Base-by-base conservation (phyloP, 2,797 vertebrate species). In the Hippopotamyrus pictus region DNA sequence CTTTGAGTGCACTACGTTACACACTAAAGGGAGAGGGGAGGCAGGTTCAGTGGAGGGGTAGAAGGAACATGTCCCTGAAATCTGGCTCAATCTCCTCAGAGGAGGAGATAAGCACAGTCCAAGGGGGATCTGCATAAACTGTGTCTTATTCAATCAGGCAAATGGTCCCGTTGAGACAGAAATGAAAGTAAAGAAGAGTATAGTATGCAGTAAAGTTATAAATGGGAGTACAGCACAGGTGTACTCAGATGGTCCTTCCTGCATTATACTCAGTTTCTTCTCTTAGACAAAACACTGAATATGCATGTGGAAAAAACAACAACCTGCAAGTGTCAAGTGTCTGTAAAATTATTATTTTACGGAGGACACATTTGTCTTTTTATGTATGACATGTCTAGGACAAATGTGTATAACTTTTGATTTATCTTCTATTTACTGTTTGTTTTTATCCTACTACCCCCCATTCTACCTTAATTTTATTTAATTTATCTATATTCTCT, bases 211-310 rank as follows among this genome's bases (percentile, higher is more conserved):
- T 65, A 62, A 37, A 14, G 12, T 33, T 12, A 41, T 19, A 19
- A 17, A 29, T 41, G 33, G 33, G 14, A 76, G 33, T 6, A 7
- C 5, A 19, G 29, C 29, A 41, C 69, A 76, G 5, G 14, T 0
- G 11, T 76, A 17, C 29, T 33, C 14, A 19, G 14, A 76, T 5
- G 12, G 33, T 73, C 57, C 29, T 73, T 73, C 29, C 69, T 33
- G 41, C 33, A 7, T 37, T 37, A 73, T 17, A 17, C 69, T 17
- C 29, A 73, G 65, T 33, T 73, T 73, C 25, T 33, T 76, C 29
- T 37, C 33, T 76, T 76, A 37, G 25, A 37, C 12, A 65, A 65
- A 89, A n/a, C 87, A 93, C 92, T 86, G 51, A 29, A 86, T 5
- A 48, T 84, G 46, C 46, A 84, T 84, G 82, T 84, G 46, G 41